Percentiles rank a stretch among this genome's conserved stretches.
Conservation (phyloP, 2,113 vertebrate species). For the Typhlomys cinereus region DNA sequence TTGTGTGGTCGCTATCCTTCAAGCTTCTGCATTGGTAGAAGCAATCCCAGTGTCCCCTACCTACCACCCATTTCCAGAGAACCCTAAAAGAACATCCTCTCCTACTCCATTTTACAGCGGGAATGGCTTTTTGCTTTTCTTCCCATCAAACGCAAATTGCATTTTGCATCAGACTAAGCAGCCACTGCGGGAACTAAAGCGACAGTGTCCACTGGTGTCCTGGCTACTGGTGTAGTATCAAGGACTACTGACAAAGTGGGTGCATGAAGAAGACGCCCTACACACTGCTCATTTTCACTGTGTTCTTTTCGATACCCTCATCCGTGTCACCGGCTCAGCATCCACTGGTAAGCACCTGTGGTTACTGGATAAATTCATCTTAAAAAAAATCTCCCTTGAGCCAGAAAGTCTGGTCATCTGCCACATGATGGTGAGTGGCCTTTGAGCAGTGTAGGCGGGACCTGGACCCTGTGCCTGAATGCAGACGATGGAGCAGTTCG, state of each 20-base stretch:
- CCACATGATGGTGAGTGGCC: neutral
- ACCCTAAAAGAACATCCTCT: neutral
- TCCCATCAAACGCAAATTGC: neutral
- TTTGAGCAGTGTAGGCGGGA: neutral
- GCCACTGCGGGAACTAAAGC: neutral
- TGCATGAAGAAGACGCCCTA: neutral
- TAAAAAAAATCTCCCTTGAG: neutral
- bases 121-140: neutral
- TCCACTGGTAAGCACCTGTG: conserved; percentile 15
- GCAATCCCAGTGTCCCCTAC: neutral
- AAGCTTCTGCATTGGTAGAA: neutral
- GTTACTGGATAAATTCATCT: conserved; percentile 34
- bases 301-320: conserved; percentile 20
- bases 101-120: neutral
- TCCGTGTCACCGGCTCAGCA: conserved; percentile 30
- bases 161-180: conserved; percentile 6
- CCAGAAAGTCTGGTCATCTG: neutral
- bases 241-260: neutral
- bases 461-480: neutral
- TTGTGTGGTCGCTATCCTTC: neutral
- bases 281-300: neutral
- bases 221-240: neutral
- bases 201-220: neutral
- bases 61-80: neutral
- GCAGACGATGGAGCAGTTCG: neutral